Evolutionary conservation across 1,140 invertebrate genomes (phyloP).

Genomic region (Philotrypesis tridentata): DNA sequence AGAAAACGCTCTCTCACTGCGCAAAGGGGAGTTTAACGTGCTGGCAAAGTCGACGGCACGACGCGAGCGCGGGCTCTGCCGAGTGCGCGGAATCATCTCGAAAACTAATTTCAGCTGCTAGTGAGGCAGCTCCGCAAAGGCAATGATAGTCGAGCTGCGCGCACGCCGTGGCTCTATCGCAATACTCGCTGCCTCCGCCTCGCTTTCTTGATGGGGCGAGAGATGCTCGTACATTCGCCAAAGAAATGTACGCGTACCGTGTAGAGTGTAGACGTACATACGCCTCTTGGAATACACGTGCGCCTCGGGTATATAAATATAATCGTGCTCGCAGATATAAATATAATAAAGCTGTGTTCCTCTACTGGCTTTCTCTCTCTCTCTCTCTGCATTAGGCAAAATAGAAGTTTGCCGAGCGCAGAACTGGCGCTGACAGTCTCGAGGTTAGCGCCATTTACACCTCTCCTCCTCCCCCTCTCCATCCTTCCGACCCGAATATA

Average conservation of each 20-base stretch:
- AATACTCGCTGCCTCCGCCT: too few species aligned
- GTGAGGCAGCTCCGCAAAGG: not conserved
- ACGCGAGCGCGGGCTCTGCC: not conserved
- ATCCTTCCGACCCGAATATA: constrained; percentile 5
- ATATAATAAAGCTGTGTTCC: not conserved
- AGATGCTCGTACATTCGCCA: constrained; percentile 27
- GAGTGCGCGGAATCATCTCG: constrained; percentile 54
- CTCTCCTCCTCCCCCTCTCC: too few species aligned
- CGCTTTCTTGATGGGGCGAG: not conserved
- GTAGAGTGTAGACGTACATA: not conserved
- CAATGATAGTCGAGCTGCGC: not conserved
- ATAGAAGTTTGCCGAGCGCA: not conserved
- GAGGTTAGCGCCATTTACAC: not conserved
- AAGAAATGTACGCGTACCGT: not conserved
- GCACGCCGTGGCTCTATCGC: not conserved
- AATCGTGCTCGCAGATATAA: too few species aligned
- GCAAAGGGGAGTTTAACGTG: too few species aligned
- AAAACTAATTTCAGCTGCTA: constrained; percentile 56
- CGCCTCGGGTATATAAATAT: not conserved
- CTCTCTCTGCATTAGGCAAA: not conserved
- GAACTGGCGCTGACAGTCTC: constrained; percentile 24
- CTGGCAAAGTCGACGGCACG: constrained; percentile 10
- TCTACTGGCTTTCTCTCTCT: not conserved
- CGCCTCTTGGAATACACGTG: not conserved
- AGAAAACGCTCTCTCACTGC: too few species aligned